Evolutionary conservation across 2,113 vertebrate species (phyloP), one percentile per base, ranked within the genome.

Genomic region (Pygoscelis adeliae): DNA sequence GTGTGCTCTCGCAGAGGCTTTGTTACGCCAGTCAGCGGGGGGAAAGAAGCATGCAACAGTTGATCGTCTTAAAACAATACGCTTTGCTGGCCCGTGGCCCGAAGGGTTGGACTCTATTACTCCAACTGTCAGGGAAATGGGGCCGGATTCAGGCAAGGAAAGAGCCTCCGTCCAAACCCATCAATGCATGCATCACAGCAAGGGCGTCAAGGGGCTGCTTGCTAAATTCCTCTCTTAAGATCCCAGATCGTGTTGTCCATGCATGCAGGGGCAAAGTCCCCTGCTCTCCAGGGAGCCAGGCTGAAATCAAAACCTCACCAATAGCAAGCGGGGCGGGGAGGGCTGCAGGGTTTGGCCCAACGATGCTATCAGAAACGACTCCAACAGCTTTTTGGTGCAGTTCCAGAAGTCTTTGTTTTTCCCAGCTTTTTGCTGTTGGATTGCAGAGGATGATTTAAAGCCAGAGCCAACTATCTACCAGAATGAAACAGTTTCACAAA

Each of bases 401-500:
- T 63, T 96, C 95, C 95, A 96, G n/a, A 82, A 72, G 70, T 1
- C 81, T 94, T 86, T 89, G 73, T 73, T 90, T 79, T 90, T 86
- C 95, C 95, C 96, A 94, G 94, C 86, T 82, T 72, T 96, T 74
- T 93, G 63, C 94, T 90, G 73, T 91, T 91, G 93, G 87, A 96
- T 89, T 95, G 93, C 89, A 69, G 81, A 56, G 95, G 91, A 89
- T 84, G 94, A 96, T 91, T 95, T 94, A 92, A 77, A 94, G 91
- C 61, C 87, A 44, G 87, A 94, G 97, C 89, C 94, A 93, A 14
- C 83, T 91, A 95, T 97, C 93, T 93, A 92, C 83, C 81, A 91
- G 81, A 96, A 96, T 77, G 94, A 93, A 96, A 58, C 58, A 66
- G 83, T 95, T 95, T 77, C 87, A 76, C 94, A 94, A 95, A 91